Percentiles rank a stretch among this genome's conserved stretches.
phyloP scores from a whole-genome alignment of 2,888 invertebrate genomes.

The Philhelius pedissequus region DNA sequence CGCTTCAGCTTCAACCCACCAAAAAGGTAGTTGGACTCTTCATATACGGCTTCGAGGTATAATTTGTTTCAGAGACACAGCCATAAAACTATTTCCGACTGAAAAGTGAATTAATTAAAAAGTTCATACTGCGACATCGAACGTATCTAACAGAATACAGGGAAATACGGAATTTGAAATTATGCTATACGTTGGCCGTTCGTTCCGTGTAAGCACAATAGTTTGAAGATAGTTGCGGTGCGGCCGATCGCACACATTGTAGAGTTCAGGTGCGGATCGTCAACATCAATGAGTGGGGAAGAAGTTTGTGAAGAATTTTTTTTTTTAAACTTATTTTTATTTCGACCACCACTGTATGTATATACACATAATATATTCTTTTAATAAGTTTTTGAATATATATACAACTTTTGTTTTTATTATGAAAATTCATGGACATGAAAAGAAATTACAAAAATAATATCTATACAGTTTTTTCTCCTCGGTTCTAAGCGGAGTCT shows the following conservation, averaged over 20 bases:
- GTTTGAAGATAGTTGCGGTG: slow-evolving; percentile 42
- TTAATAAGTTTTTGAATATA: too few relatives aligned
- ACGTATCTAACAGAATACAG: slow-evolving; percentile 50
- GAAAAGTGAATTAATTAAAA: slow-evolving; percentile 59
- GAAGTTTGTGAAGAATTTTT: not conserved
- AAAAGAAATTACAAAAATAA: too few relatives aligned
- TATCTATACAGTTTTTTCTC: too few relatives aligned
- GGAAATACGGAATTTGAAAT: slow-evolving; percentile 57
- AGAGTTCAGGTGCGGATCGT: not conserved
- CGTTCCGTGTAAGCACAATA: slow-evolving; percentile 39
- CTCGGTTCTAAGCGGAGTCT: too few relatives aligned
- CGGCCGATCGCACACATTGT: slow-evolving; percentile 42
- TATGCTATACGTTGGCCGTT: slow-evolving; percentile 22
- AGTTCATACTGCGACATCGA: slow-evolving; percentile 64
- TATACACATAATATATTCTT: too few relatives aligned
- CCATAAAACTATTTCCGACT: slow-evolving; percentile 66
- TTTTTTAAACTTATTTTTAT: too few relatives aligned
- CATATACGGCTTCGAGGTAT: slow-evolving; percentile 44
- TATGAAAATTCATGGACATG: too few relatives aligned
- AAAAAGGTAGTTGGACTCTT: slow-evolving; percentile 39
- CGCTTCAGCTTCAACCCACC: slow-evolving; percentile 23
- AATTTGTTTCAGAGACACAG: slow-evolving; percentile 58
- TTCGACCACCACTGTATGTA: too few relatives aligned
- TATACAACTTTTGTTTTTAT: too few relatives aligned
- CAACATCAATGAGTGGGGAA: not conserved